Evolutionary conservation across 2,888 invertebrate genomes (phyloP).

Genomic region (Ganaspis brasiliensis): DNA sequence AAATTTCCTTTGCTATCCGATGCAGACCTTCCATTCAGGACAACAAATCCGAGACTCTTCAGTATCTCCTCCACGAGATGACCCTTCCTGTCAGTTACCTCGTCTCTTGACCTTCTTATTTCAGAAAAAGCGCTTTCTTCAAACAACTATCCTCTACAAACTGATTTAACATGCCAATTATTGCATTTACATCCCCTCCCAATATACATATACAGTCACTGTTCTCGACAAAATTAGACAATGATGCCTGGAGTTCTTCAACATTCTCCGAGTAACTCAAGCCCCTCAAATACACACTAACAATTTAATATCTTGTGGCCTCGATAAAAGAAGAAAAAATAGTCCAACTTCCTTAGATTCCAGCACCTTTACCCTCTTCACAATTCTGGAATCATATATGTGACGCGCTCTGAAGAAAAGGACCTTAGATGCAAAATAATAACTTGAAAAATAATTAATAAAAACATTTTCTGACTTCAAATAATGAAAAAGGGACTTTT

Average conservation of each 20-base stretch:
- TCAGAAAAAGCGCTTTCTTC: not conserved
- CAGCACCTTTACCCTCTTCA: conserved; percentile 23
- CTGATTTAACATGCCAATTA: not conserved
- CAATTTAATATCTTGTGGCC: not conserved
- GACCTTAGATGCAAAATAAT: too few relatives aligned
- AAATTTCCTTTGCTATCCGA: conserved; percentile 35
- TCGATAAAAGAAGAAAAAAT: conserved; percentile 37
- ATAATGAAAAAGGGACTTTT: too few relatives aligned
- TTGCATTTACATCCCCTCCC: not conserved
- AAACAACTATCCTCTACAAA: not conserved
- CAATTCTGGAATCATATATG: conserved; percentile 13
- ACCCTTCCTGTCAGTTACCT: conserved; percentile 40
- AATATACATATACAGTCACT: not conserved
- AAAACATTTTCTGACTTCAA: too few relatives aligned
- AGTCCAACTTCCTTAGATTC: conserved; percentile 42
- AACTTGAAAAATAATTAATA: too few relatives aligned
- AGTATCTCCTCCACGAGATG: not conserved
- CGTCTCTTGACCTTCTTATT: not conserved
- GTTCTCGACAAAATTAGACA: too few relatives aligned
- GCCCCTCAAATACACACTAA: conserved; percentile 31
- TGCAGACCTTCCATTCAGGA: conserved; percentile 37
- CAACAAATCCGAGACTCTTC: conserved; percentile 33
- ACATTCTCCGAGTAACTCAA: conserved; percentile 16
- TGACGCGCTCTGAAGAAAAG: too few relatives aligned
- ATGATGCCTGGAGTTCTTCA: not conserved